Evolutionary conservation across 2,113 vertebrate species (phyloP).

Genomic region (Charina bottae): DNA sequence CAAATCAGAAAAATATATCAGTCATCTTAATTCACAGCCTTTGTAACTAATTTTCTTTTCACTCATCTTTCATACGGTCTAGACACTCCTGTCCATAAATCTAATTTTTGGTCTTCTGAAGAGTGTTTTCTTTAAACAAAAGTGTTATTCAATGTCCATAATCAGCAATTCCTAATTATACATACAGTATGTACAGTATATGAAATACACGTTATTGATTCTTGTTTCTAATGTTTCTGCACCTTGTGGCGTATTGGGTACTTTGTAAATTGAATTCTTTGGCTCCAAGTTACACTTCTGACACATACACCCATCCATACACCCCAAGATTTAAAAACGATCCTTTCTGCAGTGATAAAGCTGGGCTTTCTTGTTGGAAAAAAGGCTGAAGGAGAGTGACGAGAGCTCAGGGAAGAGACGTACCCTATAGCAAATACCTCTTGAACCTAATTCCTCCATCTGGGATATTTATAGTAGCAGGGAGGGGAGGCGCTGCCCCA

Average conservation of each 20-base stretch:
- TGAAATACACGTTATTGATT: not conserved
- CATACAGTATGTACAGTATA: too few relatives aligned
- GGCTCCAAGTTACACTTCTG: not conserved
- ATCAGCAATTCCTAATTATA: not conserved
- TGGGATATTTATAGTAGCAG: not conserved
- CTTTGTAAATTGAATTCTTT: not conserved
- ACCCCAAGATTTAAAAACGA: not conserved
- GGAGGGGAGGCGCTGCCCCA: not conserved
- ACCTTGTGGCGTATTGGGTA: not conserved
- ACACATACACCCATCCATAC: not conserved
- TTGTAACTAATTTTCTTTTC: conserved; percentile 3
- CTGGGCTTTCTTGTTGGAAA: not conserved
- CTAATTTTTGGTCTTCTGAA: not conserved
- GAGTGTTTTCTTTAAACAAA: not conserved
- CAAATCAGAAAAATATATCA: not conserved
- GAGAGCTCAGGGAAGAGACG: not conserved
- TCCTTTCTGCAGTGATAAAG: not conserved
- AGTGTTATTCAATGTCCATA: not conserved
- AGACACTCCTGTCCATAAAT: not conserved
- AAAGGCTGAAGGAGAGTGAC: not conserved
- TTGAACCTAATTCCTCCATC: too few relatives aligned
- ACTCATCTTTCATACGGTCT: not conserved
- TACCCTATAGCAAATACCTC: not conserved
- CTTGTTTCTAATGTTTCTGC: not conserved
- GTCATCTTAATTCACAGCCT: not conserved